Percentiles rank a stretch among this genome's conserved stretches.
Conservation (phyloP, 1,140 invertebrate genomes). For the Drosophila mayri region DNA sequence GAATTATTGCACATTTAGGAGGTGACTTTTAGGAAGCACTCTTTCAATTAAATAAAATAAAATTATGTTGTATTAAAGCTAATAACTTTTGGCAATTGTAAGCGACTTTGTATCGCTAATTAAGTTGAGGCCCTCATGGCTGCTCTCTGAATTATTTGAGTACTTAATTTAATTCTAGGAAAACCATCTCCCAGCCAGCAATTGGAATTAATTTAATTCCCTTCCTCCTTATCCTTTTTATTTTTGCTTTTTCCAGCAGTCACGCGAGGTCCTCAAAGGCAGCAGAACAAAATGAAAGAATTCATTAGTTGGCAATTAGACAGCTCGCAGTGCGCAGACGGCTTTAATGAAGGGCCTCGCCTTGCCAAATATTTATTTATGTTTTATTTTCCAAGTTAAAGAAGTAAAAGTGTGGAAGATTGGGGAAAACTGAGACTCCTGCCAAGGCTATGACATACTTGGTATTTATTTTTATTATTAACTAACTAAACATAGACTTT, state of each 20-base stretch:
- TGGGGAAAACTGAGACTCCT: not conserved
- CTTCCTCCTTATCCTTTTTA: not conserved
- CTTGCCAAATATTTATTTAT: constrained; percentile 62
- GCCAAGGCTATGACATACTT: not conserved
- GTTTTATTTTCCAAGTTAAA: constrained; percentile 13
- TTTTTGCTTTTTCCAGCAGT: not conserved
- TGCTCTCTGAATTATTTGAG: constrained; percentile 20
- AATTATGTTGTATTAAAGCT: not conserved
- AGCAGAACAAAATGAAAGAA: constrained; percentile 15
- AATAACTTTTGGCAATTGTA: not conserved
- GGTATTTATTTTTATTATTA: not conserved
- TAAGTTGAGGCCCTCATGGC: constrained; percentile 6
- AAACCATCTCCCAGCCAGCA: constrained; percentile 10
- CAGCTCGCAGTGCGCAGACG: constrained; percentile 36
- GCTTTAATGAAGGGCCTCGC: constrained; percentile 12
- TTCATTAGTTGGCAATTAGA: constrained; percentile 46
- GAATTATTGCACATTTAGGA: not conserved
- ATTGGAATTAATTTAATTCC: constrained; percentile 36
- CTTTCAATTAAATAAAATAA: not conserved
- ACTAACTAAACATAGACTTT: not conserved
- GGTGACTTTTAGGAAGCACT: not conserved
- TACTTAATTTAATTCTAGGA: constrained; percentile 29
- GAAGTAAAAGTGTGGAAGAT: not conserved
- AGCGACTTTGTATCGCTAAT: constrained; percentile 2
- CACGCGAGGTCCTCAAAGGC: constrained; percentile 22